phyloP scores from a whole-genome alignment of 2,797 vertebrate genomes.

The Argya squamiceps region DNA sequence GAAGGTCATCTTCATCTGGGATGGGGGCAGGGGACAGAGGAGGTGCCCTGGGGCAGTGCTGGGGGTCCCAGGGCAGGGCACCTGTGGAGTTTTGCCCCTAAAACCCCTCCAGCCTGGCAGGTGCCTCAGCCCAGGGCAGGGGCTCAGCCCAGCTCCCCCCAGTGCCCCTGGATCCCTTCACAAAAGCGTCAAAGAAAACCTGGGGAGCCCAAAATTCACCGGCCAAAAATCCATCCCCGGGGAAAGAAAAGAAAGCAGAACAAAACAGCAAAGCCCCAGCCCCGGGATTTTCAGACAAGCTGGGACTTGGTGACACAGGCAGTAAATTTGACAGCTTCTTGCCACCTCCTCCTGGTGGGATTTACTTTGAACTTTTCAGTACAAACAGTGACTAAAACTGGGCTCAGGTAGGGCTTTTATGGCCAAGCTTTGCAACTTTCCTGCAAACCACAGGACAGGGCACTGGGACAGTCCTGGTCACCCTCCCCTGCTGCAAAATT shows the following conservation, averaged over 20 bases:
- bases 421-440: background rate
- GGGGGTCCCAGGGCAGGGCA: background rate
- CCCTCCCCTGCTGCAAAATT: background rate
- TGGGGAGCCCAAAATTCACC: conserved; percentile 19
- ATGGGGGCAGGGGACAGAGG: background rate
- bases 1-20: background rate
- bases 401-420: conserved; percentile 9
- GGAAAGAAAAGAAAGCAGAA: conserved; percentile 33
- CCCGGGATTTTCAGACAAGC: background rate
- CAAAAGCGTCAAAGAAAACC: conserved; percentile 27
- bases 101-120: background rate
- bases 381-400: background rate
- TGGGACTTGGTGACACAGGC: background rate
- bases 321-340: conserved; percentile 18
- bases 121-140: background rate
- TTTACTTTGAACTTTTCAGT: conserved; percentile 2
- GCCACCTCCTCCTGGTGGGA: background rate
- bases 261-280: conserved; percentile 25
- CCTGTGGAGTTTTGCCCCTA: background rate
- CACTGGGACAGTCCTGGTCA: background rate
- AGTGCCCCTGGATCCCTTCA: background rate
- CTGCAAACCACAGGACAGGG: background rate
- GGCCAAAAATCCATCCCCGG: background rate
- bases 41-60: background rate
- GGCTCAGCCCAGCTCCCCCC: background rate